Conservation (phyloP, 2,888 invertebrate genomes). For the Sceliomorpha sp. region DNA sequence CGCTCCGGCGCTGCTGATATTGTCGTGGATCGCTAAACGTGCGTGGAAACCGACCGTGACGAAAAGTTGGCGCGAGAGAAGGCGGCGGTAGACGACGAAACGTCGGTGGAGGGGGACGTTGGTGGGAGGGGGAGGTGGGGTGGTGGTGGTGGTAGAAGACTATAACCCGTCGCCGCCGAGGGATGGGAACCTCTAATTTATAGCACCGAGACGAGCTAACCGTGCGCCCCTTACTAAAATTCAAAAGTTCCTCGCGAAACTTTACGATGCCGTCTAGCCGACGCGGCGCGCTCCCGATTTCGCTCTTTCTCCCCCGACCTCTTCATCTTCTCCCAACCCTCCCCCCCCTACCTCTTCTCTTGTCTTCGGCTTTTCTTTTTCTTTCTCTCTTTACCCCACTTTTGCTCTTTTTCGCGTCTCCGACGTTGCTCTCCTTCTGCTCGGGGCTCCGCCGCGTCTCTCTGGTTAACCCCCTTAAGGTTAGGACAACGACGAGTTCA, state of each 20-base stretch:
- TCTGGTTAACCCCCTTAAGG: constrained; percentile 12
- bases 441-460: background rate
- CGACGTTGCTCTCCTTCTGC: too few relatives aligned
- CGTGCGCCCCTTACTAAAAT: constrained; percentile 55
- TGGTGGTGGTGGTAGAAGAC: constrained; percentile 27
- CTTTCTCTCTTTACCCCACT: constrained; percentile 13
- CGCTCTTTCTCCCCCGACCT: too few relatives aligned
- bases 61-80: constrained; percentile 19
- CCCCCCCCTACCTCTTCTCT: too few relatives aligned
- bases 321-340: too few relatives aligned
- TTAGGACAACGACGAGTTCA: constrained; percentile 12
- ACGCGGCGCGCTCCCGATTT: constrained; percentile 69
- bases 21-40: constrained; percentile 60
- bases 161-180: constrained; percentile 29
- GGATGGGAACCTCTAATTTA: constrained; percentile 68
- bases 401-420: too few relatives aligned
- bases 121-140: background rate
- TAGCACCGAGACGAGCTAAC: constrained; percentile 63
- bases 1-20: constrained; percentile 35
- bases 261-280: constrained; percentile 78
- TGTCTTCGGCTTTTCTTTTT: background rate
- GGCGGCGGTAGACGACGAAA: constrained; percentile 1
- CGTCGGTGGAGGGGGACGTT: constrained; percentile 5
- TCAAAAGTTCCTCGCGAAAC: constrained; percentile 68
- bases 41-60: constrained; percentile 40